Evolutionary conservation across 2,113 vertebrate species (phyloP).

Genomic region (Zeus faber): DNA sequence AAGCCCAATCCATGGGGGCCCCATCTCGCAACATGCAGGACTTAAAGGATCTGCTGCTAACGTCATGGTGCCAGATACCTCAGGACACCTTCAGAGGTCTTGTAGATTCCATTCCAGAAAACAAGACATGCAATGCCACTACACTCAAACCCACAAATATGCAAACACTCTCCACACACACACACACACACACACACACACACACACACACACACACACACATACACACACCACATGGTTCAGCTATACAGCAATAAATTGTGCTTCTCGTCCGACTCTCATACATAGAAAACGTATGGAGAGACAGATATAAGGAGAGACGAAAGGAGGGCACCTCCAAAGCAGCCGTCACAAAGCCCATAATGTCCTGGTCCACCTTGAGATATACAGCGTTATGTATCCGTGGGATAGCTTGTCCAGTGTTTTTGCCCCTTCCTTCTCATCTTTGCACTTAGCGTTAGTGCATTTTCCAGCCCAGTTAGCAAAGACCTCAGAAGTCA

Average conservation of each 20-base stretch:
- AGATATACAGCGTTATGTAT: neutral
- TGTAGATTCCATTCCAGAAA: no score
- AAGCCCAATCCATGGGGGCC: no score
- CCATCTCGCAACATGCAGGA: no score
- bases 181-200: neutral
- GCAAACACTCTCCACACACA: neutral
- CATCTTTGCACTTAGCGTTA: slow-evolving; percentile 39
- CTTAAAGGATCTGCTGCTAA: no score
- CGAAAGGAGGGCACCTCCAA: neutral
- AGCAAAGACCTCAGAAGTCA: slow-evolving; percentile 43
- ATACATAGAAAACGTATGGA: neutral
- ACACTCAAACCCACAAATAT: neutral
- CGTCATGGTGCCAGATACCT: no score
- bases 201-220: neutral
- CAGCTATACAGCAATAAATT: neutral
- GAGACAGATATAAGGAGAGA: neutral
- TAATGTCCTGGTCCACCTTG: neutral
- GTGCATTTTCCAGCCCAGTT: slow-evolving; percentile 50
- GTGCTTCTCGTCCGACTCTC: neutral
- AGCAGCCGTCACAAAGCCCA: neutral
- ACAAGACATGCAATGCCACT: no score
- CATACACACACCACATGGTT: neutral
- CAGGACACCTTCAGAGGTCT: no score
- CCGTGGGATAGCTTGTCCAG: slow-evolving; percentile 13
- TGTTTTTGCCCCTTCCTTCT: slow-evolving; percentile 24